A percentile compares a stretch with the other conserved stretches of the same genome.
Conservation (phyloP, 2,888 invertebrate species). For the Apamea sordens region DNA sequence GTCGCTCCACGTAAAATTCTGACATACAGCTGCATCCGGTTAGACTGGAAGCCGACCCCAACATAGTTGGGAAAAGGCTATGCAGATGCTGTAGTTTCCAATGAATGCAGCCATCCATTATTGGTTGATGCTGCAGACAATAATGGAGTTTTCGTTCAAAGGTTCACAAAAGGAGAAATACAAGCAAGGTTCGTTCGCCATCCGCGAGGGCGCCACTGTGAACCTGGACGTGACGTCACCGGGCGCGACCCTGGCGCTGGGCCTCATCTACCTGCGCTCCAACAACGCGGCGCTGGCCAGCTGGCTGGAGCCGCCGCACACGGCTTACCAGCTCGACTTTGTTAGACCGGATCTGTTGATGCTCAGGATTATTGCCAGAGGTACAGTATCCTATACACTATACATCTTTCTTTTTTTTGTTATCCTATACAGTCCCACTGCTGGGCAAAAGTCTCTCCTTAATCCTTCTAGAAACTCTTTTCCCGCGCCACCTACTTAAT, state of each 20-base stretch:
- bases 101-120: too few relatives aligned
- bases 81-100: too few relatives aligned
- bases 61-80: too few relatives aligned
- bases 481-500: too few relatives aligned
- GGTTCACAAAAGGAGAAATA: constrained; percentile 97
- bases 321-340: constrained; percentile 96
- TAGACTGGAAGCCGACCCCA: too few relatives aligned
- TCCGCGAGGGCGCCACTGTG: constrained; percentile 96
- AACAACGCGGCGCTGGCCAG: constrained; percentile 96
- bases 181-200: constrained; percentile 96
- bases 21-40: too few relatives aligned
- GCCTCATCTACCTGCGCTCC: constrained; percentile 97
- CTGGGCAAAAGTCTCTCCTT: too few relatives aligned
- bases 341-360: constrained; percentile 97
- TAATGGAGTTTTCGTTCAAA: constrained; percentile 55
- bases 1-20: too few relatives aligned
- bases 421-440: too few relatives aligned
- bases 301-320: constrained; percentile 97
- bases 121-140: too few relatives aligned
- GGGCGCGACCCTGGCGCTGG: constrained; percentile 98
- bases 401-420: too few relatives aligned
- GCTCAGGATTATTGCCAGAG: constrained; percentile 94
- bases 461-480: too few relatives aligned
- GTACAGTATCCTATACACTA: constrained; percentile 74
- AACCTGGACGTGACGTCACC: constrained; percentile 99